phyloP scores from a whole-genome alignment of 2,888 invertebrate genomes.

The Tethea ocularis region DNA sequence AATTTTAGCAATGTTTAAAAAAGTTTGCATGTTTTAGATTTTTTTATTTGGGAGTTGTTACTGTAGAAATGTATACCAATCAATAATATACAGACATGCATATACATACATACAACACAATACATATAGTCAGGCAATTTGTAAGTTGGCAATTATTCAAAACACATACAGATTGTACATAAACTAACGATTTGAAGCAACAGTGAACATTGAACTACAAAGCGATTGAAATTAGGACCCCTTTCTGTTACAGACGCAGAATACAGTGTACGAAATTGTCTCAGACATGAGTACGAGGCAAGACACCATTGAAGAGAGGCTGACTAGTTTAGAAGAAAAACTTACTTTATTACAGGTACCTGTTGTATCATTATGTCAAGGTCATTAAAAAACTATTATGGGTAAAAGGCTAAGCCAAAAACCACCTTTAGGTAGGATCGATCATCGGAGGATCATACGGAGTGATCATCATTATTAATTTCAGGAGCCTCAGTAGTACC shows the following conservation, averaged over 20 bases:
- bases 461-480: too few species aligned
- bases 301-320: conserved; percentile 95
- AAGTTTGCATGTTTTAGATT: conserved; percentile 31
- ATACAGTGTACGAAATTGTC: conserved; percentile 98
- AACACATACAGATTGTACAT: conserved; percentile 51
- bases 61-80: conserved; percentile 21
- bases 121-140: conserved; percentile 21
- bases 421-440: too few species aligned
- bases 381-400: too few species aligned
- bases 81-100: conserved; percentile 33
- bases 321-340: conserved; percentile 96
- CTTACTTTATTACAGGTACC: conserved; percentile 90
- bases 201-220: conserved; percentile 74
- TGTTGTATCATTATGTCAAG: too few species aligned
- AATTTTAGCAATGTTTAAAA: conserved; percentile 8
- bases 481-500: too few species aligned
- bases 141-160: conserved; percentile 24
- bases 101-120: conserved; percentile 22
- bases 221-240: conserved; percentile 83
- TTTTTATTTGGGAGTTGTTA: conserved; percentile 25
- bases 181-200: conserved; percentile 52
- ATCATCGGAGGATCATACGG: too few species aligned
- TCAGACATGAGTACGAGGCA: conserved; percentile 98
- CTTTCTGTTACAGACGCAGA: conserved; percentile 93
- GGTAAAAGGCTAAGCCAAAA: too few species aligned